Evolutionary conservation across 2,113 vertebrate genomes (phyloP), one percentile per base, ranked within the genome.

Genomic region (Paramisgurnus dabryanus): DNA sequence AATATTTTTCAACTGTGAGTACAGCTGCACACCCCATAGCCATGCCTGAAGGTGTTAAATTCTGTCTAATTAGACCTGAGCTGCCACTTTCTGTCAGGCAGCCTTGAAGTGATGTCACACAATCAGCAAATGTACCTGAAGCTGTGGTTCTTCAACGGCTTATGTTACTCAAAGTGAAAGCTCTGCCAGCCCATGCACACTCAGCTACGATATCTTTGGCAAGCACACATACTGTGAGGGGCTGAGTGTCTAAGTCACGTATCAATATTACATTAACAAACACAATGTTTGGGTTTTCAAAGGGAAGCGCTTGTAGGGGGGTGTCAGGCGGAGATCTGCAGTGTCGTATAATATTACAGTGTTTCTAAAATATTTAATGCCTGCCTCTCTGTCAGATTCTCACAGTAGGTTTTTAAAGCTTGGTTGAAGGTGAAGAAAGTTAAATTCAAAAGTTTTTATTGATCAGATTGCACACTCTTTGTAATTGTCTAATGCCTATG

Each of bases 11-110:
- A 86, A 76, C 79, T 83, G 76, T 63, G 72, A 67, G 81, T 81
- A 76, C 72, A 86, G 86, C 85, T 76, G 81, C 81, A 68, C 86
- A 83, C 81, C 71, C 78, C 77, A 82, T 75, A 86, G 84, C 85
- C 72, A 43, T 78, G 18, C 53, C 80, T 61, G 73, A 71, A 85
- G 85, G 86, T 85, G 86, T 73, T 75, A n/a, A 84, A 61, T 70
- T 84, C 66, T 27, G 80, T 75, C 76, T 88, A 89, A 91, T 87
- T 90, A 87, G 86, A 74, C 81, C 65, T 68, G n/a, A 15, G 71
- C 82, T 90, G 90, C 72, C 90, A 87, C 81, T 89, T 89, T 88
- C 81, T 80, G 87, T 86, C 81, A 2, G 49, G 22, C 81, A 45
- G 72, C 72, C 81, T 81, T 63, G 39, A 84, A 68, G 72, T 43